A percentile compares a stretch with the other conserved stretches of the same genome.
Conservation (phyloP, 37 sponge, comb jelly and placozoan genomes). For the Chondrosia reniformis region DNA sequence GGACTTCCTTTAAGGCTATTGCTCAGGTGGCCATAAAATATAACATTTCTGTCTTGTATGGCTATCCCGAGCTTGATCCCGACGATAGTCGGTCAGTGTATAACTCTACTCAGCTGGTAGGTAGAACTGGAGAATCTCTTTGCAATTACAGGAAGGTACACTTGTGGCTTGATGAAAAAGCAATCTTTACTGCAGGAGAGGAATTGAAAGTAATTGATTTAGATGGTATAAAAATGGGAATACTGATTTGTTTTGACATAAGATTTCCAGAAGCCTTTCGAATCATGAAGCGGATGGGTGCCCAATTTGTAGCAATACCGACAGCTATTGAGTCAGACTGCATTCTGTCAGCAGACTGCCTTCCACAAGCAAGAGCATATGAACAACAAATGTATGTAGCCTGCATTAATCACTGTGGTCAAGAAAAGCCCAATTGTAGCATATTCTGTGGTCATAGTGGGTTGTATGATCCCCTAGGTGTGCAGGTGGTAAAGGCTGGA, state of each 20-base stretch:
- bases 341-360: neutral
- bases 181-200: neutral
- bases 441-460: constrained; percentile 16
- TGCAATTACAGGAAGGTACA: neutral
- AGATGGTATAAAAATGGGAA: neutral
- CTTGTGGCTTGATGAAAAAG: neutral
- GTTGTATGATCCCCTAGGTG: constrained; percentile 19
- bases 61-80: constrained; percentile 46
- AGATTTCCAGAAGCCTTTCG: neutral
- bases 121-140: neutral
- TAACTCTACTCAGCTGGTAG: neutral
- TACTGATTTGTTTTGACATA: neutral
- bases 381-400: constrained; percentile 50
- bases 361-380: constrained; percentile 18
- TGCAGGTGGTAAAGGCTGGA: neutral
- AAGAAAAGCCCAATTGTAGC: neutral
- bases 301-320: neutral
- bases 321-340: neutral
- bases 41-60: constrained; percentile 42
- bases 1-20: constrained; percentile 34
- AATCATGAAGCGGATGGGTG: neutral
- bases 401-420: constrained; percentile 45
- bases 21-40: constrained; percentile 30
- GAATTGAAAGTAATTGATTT: neutral
- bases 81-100: neutral